These are phyloP conservation scores for Oreochromis mossambicus DNA, from an alignment of 2,797 vertebrate species.

Conservation along the genomic window DNA sequence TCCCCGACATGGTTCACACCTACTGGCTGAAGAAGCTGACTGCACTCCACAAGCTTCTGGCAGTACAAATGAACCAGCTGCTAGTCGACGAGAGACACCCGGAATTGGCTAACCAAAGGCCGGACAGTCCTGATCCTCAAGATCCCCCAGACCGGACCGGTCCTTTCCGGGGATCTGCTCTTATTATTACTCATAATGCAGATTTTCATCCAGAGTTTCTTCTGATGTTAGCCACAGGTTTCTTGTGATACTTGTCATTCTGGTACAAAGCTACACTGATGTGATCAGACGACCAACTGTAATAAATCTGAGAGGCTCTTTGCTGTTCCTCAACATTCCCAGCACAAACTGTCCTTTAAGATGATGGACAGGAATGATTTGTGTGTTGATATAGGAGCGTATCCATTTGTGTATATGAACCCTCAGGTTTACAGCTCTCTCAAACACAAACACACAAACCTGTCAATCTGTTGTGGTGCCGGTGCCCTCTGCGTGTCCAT, in stretches of 20 bases:
- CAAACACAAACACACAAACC: constrained; percentile 59
- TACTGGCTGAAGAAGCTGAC: background rate
- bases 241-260: background rate
- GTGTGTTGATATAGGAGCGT: background rate
- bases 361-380: background rate
- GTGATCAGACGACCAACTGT: background rate
- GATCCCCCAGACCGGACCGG: background rate
- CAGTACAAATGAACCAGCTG: background rate
- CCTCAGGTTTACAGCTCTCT: background rate
- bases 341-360: background rate
- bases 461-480: constrained; percentile 79
- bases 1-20: background rate
- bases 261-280: background rate
- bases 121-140: background rate
- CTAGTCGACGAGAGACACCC: background rate
- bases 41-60: background rate
- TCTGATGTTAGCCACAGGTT: background rate
- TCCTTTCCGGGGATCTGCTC: background rate
- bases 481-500: constrained; percentile 77
- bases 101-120: background rate
- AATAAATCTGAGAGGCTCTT: background rate
- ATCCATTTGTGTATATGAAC: background rate
- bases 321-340: background rate
- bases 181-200: background rate
- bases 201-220: background rate